Percentiles rank a stretch among this genome's conserved stretches.
Evolutionary conservation across 2,113 vertebrate species (phyloP).

Genomic region (Phrynosoma blainvillii): DNA sequence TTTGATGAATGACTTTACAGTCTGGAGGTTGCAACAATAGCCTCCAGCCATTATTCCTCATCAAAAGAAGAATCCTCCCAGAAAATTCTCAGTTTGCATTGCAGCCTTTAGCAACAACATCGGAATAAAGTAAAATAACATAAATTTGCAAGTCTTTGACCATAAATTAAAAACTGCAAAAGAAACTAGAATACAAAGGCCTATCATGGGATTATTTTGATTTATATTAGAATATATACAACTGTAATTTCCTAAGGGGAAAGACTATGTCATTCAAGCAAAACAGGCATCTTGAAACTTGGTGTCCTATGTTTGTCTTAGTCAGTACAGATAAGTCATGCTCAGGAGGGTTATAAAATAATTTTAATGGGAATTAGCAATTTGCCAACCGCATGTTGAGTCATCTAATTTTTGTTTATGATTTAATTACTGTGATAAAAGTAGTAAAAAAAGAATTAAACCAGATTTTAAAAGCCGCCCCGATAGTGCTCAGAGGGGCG

Average conservation of each 20-base stretch:
- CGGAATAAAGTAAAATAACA: constrained; percentile 35
- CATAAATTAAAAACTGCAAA: constrained; percentile 58
- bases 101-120: constrained; percentile 48
- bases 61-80: constrained; percentile 45
- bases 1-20: constrained; percentile 57
- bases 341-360: constrained; percentile 70
- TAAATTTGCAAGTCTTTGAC: constrained; percentile 50
- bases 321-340: constrained; percentile 44
- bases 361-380: constrained; percentile 73
- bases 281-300: constrained; percentile 58
- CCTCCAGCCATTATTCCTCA: constrained; percentile 48
- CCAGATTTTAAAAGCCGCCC: constrained; percentile 62
- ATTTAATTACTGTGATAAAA: constrained; percentile 68
- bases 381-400: constrained; percentile 71
- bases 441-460: constrained; percentile 49
- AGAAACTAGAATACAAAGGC: constrained; percentile 57
- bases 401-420: constrained; percentile 77
- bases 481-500: too few relatives aligned
- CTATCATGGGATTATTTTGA: constrained; percentile 69
- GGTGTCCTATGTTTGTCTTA: constrained; percentile 45
- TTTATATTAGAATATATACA: constrained; percentile 67
- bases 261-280: constrained; percentile 49
- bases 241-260: constrained; percentile 57
- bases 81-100: constrained; percentile 65
- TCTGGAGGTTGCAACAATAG: constrained; percentile 45